Evolutionary conservation across 1,140 invertebrate genomes (phyloP).

Genomic region (Macrocentrus cingulum): DNA sequence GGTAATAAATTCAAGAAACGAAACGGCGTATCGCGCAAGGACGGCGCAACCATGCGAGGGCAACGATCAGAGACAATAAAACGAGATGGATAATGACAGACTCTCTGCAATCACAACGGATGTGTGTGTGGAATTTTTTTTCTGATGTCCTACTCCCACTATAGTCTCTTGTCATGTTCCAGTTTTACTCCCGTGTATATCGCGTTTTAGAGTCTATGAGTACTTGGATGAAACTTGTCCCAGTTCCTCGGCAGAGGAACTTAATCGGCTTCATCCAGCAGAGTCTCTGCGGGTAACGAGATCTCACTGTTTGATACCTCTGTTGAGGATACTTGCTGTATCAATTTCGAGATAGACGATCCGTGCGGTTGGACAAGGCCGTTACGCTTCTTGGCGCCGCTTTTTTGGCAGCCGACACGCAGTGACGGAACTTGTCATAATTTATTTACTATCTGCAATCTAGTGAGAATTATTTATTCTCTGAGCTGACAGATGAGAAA

Average conservation of each 20-base stretch:
- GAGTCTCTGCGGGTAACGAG: conserved; percentile 22
- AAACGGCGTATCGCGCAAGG: conserved; percentile 5
- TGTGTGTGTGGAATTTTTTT: too few species aligned
- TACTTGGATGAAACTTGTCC: conserved; percentile 26
- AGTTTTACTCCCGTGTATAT: background rate
- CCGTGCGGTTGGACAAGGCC: conserved; percentile 16
- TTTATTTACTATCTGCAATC: too few species aligned
- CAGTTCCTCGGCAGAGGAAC: conserved; percentile 19
- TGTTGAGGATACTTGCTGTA: conserved; percentile 6
- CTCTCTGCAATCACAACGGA: background rate
- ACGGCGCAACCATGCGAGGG: conserved; percentile 10
- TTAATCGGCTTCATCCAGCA: conserved; percentile 10
- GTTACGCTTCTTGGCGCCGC: background rate
- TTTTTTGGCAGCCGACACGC: too few species aligned
- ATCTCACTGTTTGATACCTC: conserved; percentile 27
- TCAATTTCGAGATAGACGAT: conserved; percentile 28
- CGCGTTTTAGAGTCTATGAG: conserved; percentile 11
- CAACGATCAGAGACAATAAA: conserved; percentile 18
- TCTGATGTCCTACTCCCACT: background rate
- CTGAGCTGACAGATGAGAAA: too few species aligned
- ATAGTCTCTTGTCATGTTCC: conserved; percentile 7
- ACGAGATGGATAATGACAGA: conserved; percentile 20
- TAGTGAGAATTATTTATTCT: background rate
- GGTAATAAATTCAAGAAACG: conserved; percentile 29
- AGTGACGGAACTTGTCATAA: too few species aligned